These are phyloP conservation scores for Lepetodrilus schrolli DNA, from an alignment of 2,888 invertebrate species.

Conservation along the genomic window DNA sequence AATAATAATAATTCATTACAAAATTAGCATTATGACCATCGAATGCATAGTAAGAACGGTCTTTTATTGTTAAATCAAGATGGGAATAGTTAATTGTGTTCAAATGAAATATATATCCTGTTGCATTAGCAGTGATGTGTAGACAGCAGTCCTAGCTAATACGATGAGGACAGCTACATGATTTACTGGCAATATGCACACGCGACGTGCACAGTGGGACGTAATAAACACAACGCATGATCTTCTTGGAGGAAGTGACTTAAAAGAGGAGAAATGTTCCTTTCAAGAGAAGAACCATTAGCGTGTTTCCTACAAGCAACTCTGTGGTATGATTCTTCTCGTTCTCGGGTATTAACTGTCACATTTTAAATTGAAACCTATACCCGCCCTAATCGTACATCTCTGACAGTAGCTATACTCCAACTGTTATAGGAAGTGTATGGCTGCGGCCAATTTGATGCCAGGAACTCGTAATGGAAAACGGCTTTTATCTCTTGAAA, in stretches of 20 bases:
- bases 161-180: not conserved
- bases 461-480: not conserved
- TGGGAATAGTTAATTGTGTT: not conserved
- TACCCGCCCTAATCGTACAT: not conserved
- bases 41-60: too few relatives aligned
- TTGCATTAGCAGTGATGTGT: slow-evolving; percentile 15
- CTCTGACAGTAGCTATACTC: too few relatives aligned
- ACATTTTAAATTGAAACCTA: slow-evolving; percentile 10
- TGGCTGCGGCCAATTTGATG: not conserved
- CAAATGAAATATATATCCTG: not conserved
- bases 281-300: slow-evolving; percentile 4
- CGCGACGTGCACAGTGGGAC: not conserved
- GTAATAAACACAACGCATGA: not conserved
- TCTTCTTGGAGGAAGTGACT: not conserved
- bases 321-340: not conserved
- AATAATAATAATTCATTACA: too few relatives aligned
- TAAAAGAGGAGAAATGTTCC: not conserved
- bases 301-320: not conserved
- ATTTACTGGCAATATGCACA: not conserved
- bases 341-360: slow-evolving; percentile 14
- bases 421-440: not conserved
- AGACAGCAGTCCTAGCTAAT: not conserved
- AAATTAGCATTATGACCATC: too few relatives aligned
- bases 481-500: slow-evolving; percentile 13
- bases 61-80: too few relatives aligned